Percentiles rank a stretch among this genome's conserved stretches.
Conservation (phyloP, 2,797 vertebrate species). For the Eulemur albifrons region DNA sequence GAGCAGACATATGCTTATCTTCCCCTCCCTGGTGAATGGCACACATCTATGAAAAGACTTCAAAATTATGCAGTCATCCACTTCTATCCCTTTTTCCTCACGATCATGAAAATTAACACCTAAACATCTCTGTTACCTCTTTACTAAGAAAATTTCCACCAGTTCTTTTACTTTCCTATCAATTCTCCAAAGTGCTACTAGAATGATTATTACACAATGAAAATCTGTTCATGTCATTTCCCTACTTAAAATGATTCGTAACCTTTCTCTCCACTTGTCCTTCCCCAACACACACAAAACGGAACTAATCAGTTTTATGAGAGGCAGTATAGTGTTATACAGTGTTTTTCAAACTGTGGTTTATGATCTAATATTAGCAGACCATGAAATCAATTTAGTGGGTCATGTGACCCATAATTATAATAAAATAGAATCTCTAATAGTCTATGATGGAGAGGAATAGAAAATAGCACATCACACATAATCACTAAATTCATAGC, state of each 20-base stretch:
- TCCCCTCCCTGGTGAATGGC: background rate
- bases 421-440: conserved; percentile 53
- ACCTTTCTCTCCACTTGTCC: background rate
- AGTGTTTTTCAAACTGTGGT: conserved; percentile 36
- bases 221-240: background rate
- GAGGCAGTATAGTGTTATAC: background rate
- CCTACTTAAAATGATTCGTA: background rate
- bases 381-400: conserved; percentile 52
- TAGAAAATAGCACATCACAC: background rate
- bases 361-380: conserved; percentile 52
- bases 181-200: background rate
- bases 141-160: background rate
- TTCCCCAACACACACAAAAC: conserved; percentile 3
- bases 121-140: background rate
- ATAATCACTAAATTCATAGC: background rate
- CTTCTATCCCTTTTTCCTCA: background rate
- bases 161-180: background rate
- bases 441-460: background rate
- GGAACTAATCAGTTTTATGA: conserved; percentile 21
- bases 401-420: conserved; percentile 7
- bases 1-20: background rate
- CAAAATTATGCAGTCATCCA: background rate
- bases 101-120: background rate
- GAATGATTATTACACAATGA: background rate
- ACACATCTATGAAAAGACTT: background rate